These are phyloP conservation scores for Octodon degus DNA, from an alignment of 2,113 vertebrate genomes.

Conservation along the genomic window DNA sequence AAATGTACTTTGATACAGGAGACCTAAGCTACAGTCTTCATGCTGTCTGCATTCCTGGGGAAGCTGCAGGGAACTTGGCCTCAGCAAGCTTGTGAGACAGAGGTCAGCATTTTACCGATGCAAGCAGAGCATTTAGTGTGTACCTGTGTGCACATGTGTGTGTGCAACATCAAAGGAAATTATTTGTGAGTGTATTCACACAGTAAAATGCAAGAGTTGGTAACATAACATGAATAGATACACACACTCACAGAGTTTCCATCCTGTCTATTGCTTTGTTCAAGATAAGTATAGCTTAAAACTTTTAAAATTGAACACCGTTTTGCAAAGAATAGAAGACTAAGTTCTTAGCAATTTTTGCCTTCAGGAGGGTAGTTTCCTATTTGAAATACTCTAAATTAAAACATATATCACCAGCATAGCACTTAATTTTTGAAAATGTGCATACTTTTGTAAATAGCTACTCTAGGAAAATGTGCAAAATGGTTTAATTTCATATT, in stretches of 20 bases:
- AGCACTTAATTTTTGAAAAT: conserved; percentile 71
- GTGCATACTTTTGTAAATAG: conserved; percentile 72
- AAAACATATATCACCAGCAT: conserved; percentile 55
- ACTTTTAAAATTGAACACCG: conserved; percentile 21
- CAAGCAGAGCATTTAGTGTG: not conserved
- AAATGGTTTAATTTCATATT: conserved; percentile 80
- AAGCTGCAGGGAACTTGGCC: conserved; percentile 35
- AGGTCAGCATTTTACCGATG: not conserved
- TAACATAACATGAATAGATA: not conserved
- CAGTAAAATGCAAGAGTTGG: not conserved
- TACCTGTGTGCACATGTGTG: not conserved
- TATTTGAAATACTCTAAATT: conserved; percentile 63
- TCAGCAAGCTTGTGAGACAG: not conserved
- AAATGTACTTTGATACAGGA: not conserved
- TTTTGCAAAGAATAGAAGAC: conserved; percentile 60
- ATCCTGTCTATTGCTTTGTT: not conserved
- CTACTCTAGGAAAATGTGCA: conserved; percentile 75
- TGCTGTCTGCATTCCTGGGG: not conserved
- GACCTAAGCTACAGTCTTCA: not conserved
- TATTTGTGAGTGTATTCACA: conserved; percentile 27
- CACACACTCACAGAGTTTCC: not conserved
- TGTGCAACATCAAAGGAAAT: conserved; percentile 42
- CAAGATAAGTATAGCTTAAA: not conserved
- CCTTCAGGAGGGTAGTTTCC: conserved; percentile 37
- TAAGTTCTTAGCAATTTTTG: conserved; percentile 45